A percentile compares a stretch with the other conserved stretches of the same genome.
Evolutionary conservation across 1,140 invertebrate genomes (phyloP).

Genomic region (Plectus sambesii): DNA sequence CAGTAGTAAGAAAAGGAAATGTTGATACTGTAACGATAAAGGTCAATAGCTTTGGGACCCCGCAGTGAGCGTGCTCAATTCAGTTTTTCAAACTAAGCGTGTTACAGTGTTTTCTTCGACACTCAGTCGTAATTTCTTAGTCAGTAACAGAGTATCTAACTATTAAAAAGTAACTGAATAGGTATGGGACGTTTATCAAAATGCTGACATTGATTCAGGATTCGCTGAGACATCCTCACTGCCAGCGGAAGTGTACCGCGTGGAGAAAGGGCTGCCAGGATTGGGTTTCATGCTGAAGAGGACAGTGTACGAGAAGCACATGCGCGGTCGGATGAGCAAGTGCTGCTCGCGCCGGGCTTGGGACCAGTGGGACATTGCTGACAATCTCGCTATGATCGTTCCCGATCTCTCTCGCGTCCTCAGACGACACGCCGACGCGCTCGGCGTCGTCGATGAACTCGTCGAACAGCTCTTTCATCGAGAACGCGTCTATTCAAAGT

Average conservation of each 20-base stretch:
- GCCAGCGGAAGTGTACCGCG: not conserved
- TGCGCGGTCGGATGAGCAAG: not conserved
- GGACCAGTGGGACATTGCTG: not conserved
- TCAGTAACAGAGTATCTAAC: too few relatives aligned
- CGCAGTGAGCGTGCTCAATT: too few relatives aligned
- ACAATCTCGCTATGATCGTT: not conserved
- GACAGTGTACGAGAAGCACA: not conserved
- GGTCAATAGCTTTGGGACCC: too few relatives aligned
- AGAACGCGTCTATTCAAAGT: not conserved
- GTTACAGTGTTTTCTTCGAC: too few relatives aligned
- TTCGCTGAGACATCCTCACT: not conserved
- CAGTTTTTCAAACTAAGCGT: too few relatives aligned
- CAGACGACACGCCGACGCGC: not conserved
- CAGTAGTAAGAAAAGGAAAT: too few relatives aligned
- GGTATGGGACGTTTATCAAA: too few relatives aligned
- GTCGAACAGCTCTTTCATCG: not conserved
- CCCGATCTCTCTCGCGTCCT: not conserved
- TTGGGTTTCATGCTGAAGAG: not conserved
- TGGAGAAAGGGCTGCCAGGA: not conserved
- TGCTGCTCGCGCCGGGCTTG: not conserved
- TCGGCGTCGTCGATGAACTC: not conserved
- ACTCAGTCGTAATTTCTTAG: too few relatives aligned
- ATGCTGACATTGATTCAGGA: too few relatives aligned
- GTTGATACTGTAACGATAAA: too few relatives aligned
- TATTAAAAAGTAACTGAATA: too few relatives aligned